Conservation (phyloP, 2,888 invertebrate genomes). For the Polydrusus pterygomalis region DNA sequence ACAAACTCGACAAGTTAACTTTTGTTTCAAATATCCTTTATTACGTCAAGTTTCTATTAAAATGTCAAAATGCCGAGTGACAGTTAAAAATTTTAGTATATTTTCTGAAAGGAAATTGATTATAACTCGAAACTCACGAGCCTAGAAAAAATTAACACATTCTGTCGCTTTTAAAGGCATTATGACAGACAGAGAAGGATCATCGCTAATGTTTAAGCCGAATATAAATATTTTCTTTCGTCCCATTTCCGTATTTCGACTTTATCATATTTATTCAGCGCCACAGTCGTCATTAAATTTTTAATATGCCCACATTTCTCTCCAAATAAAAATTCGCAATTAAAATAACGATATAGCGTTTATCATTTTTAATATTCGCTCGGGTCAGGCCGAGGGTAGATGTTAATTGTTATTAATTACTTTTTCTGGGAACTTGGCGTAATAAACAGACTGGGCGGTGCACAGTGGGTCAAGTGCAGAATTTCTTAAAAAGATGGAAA, state of each 20-base stretch:
- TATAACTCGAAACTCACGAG: no score
- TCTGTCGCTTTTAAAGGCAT: no score
- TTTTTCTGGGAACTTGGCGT: constrained; percentile 48
- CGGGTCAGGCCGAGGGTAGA: constrained; percentile 50
- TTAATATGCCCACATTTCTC: constrained; percentile 53
- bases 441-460: constrained; percentile 44
- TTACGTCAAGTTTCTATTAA: no score
- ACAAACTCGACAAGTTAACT: no score
- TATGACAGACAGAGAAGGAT: no score
- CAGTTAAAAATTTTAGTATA: no score
- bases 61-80: no score
- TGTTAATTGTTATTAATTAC: constrained; percentile 54
- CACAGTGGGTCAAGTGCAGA: no score
- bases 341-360: constrained; percentile 54
- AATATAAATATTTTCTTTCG: neutral
- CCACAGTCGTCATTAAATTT: constrained; percentile 48
- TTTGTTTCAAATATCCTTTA: no score
- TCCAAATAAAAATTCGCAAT: constrained; percentile 57
- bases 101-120: no score
- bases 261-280: constrained; percentile 55
- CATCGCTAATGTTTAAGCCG: neutral
- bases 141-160: no score
- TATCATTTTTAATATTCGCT: constrained; percentile 55
- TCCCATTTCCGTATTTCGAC: constrained; percentile 6
- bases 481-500: neutral